Conservation (phyloP, 2,797 vertebrate genomes). For the Halcyon leucocephala region DNA sequence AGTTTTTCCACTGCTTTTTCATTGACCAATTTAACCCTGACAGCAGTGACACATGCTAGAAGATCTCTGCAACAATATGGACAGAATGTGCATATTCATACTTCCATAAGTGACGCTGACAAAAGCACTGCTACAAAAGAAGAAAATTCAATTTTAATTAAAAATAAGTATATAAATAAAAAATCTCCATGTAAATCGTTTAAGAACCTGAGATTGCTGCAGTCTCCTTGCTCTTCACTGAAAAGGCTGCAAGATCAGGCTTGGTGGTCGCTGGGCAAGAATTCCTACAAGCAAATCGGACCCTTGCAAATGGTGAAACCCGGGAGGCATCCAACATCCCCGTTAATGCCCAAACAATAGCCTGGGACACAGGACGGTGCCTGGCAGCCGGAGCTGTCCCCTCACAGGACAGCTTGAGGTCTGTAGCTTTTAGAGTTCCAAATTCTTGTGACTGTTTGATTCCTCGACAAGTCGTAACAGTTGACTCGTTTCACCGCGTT, state of each 20-base stretch:
- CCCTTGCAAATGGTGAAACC: background rate
- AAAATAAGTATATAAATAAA: background rate
- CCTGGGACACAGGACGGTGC: conserved; percentile 11
- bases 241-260: background rate
- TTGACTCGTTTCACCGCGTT: background rate
- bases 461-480: background rate
- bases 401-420: conserved; percentile 7
- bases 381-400: background rate
- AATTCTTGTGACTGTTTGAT: background rate
- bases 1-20: conserved; percentile 51
- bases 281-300: background rate
- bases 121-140: background rate
- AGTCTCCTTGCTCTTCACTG: background rate
- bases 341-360: conserved; percentile 29
- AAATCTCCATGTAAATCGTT: rapidly evolving
- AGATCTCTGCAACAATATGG: background rate
- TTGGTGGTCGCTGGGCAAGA: background rate
- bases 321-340: conserved; percentile 1
- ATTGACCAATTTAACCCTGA: conserved; percentile 46
- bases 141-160: background rate
- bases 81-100: background rate
- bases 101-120: background rate
- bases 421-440: background rate
- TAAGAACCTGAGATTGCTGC: background rate
- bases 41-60: background rate